These are phyloP conservation scores for Coreius guichenoti DNA, from an alignment of 2,797 vertebrate genomes.

Conservation along the genomic window DNA sequence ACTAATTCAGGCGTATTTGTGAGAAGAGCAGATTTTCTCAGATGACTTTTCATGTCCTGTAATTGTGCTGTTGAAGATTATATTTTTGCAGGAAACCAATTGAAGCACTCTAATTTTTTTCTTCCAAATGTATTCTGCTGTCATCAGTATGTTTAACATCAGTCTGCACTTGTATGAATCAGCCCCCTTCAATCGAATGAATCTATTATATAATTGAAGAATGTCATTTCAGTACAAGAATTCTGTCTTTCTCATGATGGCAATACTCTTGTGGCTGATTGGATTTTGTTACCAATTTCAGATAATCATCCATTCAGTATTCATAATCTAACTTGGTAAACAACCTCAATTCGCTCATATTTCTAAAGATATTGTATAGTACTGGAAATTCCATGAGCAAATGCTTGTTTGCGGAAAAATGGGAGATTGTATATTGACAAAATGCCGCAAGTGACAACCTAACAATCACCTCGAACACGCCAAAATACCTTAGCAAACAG, in stretches of 20 bases:
- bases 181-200: not conserved
- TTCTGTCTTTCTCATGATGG: not conserved
- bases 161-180: not conserved
- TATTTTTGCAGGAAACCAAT: not conserved
- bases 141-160: not conserved
- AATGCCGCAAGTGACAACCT: not conserved
- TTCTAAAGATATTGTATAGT: not conserved
- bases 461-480: too few species aligned
- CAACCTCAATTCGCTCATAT: not conserved
- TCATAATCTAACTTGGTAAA: conserved; percentile 1
- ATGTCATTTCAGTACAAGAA: not conserved
- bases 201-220: not conserved
- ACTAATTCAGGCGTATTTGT: not conserved
- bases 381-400: not conserved
- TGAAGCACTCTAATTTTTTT: not conserved
- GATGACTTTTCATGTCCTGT: not conserved
- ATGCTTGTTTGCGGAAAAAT: not conserved
- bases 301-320: not conserved
- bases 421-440: not conserved
- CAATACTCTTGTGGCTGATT: not conserved
- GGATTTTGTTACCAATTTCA: conserved; percentile 3
- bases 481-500: too few species aligned
- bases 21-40: not conserved
- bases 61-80: not conserved
- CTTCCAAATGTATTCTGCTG: not conserved